Percentiles rank a stretch among this genome's conserved stretches.
These are phyloP conservation scores for Halesus radiatus DNA, from an alignment of 1,140 invertebrate species.

Conservation along the genomic window DNA sequence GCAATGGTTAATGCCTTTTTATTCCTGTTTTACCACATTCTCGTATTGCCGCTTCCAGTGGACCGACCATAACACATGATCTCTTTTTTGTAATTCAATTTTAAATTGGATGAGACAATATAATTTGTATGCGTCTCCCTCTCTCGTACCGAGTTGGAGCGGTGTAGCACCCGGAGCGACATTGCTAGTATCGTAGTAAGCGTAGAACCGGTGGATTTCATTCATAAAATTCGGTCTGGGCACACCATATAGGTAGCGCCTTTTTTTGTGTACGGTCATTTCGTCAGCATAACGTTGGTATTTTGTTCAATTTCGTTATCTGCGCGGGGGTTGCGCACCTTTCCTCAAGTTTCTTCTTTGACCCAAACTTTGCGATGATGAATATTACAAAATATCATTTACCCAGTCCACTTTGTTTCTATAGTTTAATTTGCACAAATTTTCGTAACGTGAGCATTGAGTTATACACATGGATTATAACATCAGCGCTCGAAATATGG, in stretches of 20 bases:
- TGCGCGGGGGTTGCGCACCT: background rate
- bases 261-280: constrained; percentile 36
- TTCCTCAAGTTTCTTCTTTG: background rate
- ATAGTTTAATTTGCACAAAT: no score
- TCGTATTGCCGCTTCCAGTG: background rate
- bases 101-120: constrained; percentile 12
- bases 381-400: no score
- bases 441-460: no score
- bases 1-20: background rate
- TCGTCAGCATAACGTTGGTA: constrained; percentile 22
- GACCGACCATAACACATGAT: constrained; percentile 17
- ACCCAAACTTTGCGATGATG: no score
- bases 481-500: no score
- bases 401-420: no score
- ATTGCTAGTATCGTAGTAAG: constrained; percentile 35
- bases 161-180: constrained; percentile 16
- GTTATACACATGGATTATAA: no score
- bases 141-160: constrained; percentile 10
- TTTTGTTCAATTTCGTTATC: constrained; percentile 18
- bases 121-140: background rate
- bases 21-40: background rate
- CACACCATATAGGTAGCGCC: constrained; percentile 17
- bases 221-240: constrained; percentile 52
- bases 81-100: constrained; percentile 10
- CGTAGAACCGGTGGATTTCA: constrained; percentile 47